These are phyloP conservation scores for Agrotis clavis DNA, from an alignment of 2,888 invertebrate genomes.

Conservation along the genomic window DNA sequence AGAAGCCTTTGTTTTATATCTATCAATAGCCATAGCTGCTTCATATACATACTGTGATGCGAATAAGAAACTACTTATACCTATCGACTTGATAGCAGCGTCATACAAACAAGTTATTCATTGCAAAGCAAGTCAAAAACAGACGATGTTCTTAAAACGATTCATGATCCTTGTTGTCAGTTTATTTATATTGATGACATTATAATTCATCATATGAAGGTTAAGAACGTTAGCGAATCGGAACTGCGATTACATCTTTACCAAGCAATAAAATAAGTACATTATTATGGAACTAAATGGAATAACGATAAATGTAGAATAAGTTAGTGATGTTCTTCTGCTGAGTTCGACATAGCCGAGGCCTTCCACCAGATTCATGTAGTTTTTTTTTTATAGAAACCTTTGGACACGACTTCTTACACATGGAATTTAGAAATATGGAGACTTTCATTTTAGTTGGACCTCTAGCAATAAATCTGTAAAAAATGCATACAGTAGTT, in stretches of 20 bases:
- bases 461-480: too few relatives aligned
- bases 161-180: conserved; percentile 40
- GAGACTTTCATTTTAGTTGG: too few relatives aligned
- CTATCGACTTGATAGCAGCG: conserved; percentile 18
- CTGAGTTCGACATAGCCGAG: not conserved
- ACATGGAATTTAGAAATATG: too few relatives aligned
- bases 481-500: too few relatives aligned
- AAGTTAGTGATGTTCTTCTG: not conserved
- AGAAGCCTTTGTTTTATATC: conserved; percentile 40
- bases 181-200: conserved; percentile 62
- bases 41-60: conserved; percentile 15
- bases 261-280: conserved; percentile 3
- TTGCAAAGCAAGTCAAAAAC: conserved; percentile 40
- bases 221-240: conserved; percentile 38
- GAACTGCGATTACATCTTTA: conserved; percentile 44
- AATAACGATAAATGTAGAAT: conserved; percentile 11
- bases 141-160: conserved; percentile 39
- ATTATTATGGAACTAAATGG: conserved; percentile 3
- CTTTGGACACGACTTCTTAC: too few relatives aligned
- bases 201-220: conserved; percentile 54
- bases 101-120: conserved; percentile 44
- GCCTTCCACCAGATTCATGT: conserved; percentile 5
- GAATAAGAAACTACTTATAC: conserved; percentile 33
- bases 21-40: conserved; percentile 30
- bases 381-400: not conserved